Base-by-base conservation (phyloP, 30 jellyfish, hydroid and myxozoan genomes). In the Calvadosia cruxmelitensis region DNA sequence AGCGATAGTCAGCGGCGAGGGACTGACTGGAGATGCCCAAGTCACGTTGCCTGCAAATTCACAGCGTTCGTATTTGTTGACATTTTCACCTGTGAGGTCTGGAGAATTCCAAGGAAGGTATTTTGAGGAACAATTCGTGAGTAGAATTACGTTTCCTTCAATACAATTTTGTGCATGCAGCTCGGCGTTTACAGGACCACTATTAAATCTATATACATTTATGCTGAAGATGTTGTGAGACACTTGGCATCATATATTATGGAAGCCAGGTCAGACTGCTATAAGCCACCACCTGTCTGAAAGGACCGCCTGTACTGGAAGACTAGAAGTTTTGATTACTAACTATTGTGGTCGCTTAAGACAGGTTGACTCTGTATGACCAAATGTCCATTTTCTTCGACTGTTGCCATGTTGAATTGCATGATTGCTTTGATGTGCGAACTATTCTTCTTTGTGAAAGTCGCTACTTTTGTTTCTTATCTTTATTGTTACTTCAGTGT, bases 1-100 rank as follows among this genome's bases (percentile, higher is more conserved):
- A 28, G 95, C 81, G 27, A 29, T 80, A 5, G 69, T 81, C 12
- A 86, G 76, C 49, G 94, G 95, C 20, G 57, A 42, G 20, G 15
- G 20, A 42, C 20, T 42, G 57, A 5, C 57, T 42, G 57, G 57
- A 10, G 57, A 5, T 42, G 10, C 57, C 10, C 15, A 42, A 20
- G 20, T 42, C 10, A 42, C 57, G 15, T 5, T 42, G 15, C 20
- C 20, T 10, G 15, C 57, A 42, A 5, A 42, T 42, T 5, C 57
- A 5, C 15, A 42, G 20, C 10, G 20, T 10, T 5, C 20, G 57
- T 42, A 42, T 42, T 5, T 5, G 10, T 42, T 10, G 15, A 42
- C 57, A 42, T 42, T 42, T 42, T 10, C 57, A 42, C 57, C 57
- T 42, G 57, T 42, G 20, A 42, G 57, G 20, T 10, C 57, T 42